A percentile compares a stretch with the other conserved stretches of the same genome.
Evolutionary conservation across 2,888 invertebrate species (phyloP).

Genomic region (Callyntrura guangdongensis): DNA sequence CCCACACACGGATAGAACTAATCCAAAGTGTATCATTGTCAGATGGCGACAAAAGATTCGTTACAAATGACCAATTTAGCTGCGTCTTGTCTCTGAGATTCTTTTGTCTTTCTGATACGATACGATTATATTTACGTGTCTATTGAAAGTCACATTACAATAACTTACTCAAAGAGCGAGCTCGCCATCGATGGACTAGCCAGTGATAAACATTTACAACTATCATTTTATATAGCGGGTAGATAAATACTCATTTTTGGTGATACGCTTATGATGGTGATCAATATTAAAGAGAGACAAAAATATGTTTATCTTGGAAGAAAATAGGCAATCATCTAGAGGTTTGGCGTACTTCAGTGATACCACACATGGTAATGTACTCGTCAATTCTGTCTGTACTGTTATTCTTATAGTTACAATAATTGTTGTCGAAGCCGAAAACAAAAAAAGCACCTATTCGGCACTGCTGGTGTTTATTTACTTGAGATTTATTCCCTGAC

Average conservation of each 20-base stretch:
- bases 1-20: background rate
- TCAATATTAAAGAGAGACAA: too few relatives aligned
- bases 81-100: background rate
- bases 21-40: background rate
- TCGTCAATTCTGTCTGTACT: too few relatives aligned
- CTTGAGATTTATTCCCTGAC: background rate
- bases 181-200: too few relatives aligned
- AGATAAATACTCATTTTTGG: too few relatives aligned
- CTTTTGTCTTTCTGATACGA: background rate
- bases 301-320: too few relatives aligned
- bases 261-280: too few relatives aligned
- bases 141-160: too few relatives aligned
- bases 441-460: background rate
- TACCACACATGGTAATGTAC: background rate
- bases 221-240: too few relatives aligned
- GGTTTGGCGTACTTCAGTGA: too few relatives aligned
- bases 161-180: too few relatives aligned
- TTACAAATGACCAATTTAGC: background rate
- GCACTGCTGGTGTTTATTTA: background rate
- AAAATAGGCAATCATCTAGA: too few relatives aligned
- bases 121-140: background rate
- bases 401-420: background rate
- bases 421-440: conserved; percentile 17
- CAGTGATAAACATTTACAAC: too few relatives aligned
- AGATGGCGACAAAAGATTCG: background rate